A percentile compares a stretch with the other conserved stretches of the same genome.
Conservation (phyloP, 2,113 vertebrate species). For the Rousettus leschenaultii region DNA sequence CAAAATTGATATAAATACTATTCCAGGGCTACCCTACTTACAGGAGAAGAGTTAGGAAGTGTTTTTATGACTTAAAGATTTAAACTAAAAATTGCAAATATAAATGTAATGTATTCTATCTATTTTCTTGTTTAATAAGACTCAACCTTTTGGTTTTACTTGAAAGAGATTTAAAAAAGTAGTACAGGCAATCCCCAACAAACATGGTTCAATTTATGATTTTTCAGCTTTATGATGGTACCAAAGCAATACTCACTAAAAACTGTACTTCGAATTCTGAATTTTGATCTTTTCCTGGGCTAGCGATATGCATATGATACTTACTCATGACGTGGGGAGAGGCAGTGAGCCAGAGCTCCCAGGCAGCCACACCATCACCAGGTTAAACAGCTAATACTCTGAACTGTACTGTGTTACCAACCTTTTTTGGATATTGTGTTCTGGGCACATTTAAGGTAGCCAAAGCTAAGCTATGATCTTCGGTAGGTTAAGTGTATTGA, state of each 20-base stretch:
- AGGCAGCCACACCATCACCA: too few species aligned
- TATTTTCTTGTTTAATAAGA: conserved; percentile 1
- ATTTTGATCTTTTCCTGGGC: background rate
- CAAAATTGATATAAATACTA: background rate
- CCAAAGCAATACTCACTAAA: background rate
- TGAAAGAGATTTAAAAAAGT: background rate
- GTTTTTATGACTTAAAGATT: background rate
- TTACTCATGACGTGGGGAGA: too few species aligned
- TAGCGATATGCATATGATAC: background rate
- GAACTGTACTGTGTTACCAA: background rate
- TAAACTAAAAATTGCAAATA: background rate
- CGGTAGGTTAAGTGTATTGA: background rate
- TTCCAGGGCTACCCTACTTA: background rate
- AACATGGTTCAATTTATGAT: background rate
- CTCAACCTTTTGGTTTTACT: background rate
- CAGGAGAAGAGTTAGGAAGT: background rate
- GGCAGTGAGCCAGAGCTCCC: background rate
- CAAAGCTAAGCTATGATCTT: background rate
- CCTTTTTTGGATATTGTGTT: background rate
- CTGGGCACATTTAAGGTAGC: background rate
- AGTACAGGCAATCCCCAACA: background rate
- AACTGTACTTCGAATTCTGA: background rate
- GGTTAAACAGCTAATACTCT: too few species aligned
- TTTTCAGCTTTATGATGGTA: background rate
- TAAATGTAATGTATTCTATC: background rate